Evolutionary conservation across 1,140 invertebrate genomes (phyloP), one percentile per base, ranked within the genome.

Genomic region (Agrypnia vestita): DNA sequence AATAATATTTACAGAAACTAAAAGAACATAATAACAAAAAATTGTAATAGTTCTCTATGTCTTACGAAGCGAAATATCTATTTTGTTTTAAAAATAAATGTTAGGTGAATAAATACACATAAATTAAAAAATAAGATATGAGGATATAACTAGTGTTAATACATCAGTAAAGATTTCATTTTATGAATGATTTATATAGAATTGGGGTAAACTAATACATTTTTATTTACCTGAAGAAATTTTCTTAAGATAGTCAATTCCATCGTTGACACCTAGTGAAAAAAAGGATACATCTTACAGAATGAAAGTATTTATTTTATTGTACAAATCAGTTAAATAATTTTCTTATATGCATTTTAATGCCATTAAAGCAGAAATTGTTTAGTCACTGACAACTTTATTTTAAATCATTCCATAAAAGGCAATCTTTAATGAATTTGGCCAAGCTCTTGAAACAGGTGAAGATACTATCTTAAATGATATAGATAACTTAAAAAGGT

Each of bases 191-290:
- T 75, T 75, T 80, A 13, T 35, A 43, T 46, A 17, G 35, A 55
- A 59, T 25, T 76, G 46, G 69, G 62, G 76, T 43, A 82, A 76
- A 3, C 25, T 35, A 35, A 35, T 35, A 35, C 6, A 35, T 35
- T 35, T 35, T 35, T 35, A 35, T 80, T 91, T 91, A 93, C 91
- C 91, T 92, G 91, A 88, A 88, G 91, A 92, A 88, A 91, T 86
- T 91, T 91, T 91, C 84, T 90, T 89, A 89, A 91, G 86, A 88
- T 90, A 86, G 85, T 86, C 86, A 87, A 92, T 88, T 83, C 86
- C 86, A 83, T 89, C 86, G 86, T 88, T 87, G 87, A 89, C 84
- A 90, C 91, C 91, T 92, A 90, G 89, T 91, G 86, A 91, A 89
- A 90, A 91, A 88, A 90, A 90, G 61, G 61, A 69, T 15, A 69